A percentile compares a stretch with the other conserved stretches of the same genome.
These are phyloP conservation scores for Platynereis dumerilii DNA, from an alignment of 2,888 invertebrate genomes.

Conservation along the genomic window DNA sequence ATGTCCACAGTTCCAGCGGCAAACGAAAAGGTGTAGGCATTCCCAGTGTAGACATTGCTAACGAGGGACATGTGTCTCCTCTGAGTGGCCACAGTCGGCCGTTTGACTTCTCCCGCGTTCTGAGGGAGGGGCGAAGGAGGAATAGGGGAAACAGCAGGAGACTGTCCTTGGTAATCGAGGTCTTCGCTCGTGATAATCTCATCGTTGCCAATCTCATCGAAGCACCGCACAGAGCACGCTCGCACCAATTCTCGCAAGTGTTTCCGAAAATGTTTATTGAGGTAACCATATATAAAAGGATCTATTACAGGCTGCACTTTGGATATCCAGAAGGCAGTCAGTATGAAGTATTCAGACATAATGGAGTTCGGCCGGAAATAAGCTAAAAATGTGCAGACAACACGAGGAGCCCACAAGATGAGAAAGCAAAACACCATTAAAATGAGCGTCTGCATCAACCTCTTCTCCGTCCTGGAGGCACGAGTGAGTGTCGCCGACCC, in stretches of 20 bases:
- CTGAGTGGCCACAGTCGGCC: too few species aligned
- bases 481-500: not conserved
- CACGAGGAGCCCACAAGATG: constrained; percentile 19
- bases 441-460: constrained; percentile 16
- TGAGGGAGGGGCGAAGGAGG: too few species aligned
- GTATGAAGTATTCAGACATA: constrained; percentile 8
- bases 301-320: constrained; percentile 18
- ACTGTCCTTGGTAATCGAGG: not conserved
- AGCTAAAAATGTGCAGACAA: constrained; percentile 5
- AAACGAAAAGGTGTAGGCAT: not conserved
- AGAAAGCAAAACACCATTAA: constrained; percentile 21
- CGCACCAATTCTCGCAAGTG: constrained; percentile 4
- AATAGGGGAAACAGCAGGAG: too few species aligned
- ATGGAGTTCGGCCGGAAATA: not conserved
- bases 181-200: not conserved
- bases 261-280: constrained; percentile 19
- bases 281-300: constrained; percentile 24
- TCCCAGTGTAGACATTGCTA: not conserved
- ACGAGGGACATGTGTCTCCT: too few species aligned
- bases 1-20: not conserved
- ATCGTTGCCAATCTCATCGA: not conserved
- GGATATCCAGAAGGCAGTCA: constrained; percentile 19
- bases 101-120: too few species aligned
- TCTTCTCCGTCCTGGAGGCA: constrained; percentile 17
- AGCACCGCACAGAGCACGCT: constrained; percentile 5